Base-by-base conservation (phyloP, 2,888 invertebrate species). In the Germaria angustata region DNA sequence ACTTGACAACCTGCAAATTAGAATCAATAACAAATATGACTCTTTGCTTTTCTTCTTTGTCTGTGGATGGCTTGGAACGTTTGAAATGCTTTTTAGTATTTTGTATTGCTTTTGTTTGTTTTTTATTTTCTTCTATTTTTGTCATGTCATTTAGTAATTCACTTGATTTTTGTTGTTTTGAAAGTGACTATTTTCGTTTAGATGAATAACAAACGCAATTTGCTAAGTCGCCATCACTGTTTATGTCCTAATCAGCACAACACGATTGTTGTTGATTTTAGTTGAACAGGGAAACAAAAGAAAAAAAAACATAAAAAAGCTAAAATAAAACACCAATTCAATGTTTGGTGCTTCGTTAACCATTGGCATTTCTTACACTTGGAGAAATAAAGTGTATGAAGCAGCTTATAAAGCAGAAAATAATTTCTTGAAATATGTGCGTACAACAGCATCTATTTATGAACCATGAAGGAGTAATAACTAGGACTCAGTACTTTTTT, bases 1-100 rank as follows among this genome's bases (percentile, higher is more conserved):
- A 76, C 79, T 79, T 82, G 82, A 82, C 82, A 79, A 79, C 75
- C 82, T 82, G 82, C 79, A 82, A 82, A 82, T 82, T 82, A 82
- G 79, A 79, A 79, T 79, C 82, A 79, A 82, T 76, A 82, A 82
- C 79, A 82, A 79, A 79, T 66, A 69, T 65, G 34, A 63, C 53
- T 65, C 46, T 66, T 75, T 61, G 24, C 68, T 59, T 49, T 49
- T 68, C 39, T 55, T 49, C 32, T 22, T 41, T 41, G 34, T 57
- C 28, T 55, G 20, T 44, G 46, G 61, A 22, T 69, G 69, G 55
- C 46, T 44, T 20, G 17, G 17, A 44, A 66, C 39, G 57, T 75
- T 65, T 36, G 46, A 24, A 55, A 46, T 5, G 24, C 57, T 44
- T 17, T 49, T 36, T 36, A 36, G 17, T 46, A 15, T 36, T 59